Conservation (phyloP, 1,140 invertebrate genomes). For the Cydia pomonella region DNA sequence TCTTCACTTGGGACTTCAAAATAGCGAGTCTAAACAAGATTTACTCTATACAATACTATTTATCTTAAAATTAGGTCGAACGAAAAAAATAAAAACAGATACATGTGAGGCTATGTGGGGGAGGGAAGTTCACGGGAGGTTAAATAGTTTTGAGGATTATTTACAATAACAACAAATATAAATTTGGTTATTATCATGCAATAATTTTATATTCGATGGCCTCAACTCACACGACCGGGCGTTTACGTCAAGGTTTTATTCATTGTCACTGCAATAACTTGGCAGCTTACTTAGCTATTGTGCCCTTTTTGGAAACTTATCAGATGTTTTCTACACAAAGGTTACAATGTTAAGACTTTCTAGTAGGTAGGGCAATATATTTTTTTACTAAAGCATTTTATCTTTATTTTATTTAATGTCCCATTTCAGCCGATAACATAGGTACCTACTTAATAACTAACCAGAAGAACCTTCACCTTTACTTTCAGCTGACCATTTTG, state of each 20-base stretch:
- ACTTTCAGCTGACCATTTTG: not conserved
- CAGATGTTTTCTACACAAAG: not conserved
- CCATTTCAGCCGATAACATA: constrained; percentile 1
- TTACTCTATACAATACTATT: too few relatives aligned
- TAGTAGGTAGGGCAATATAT: not conserved
- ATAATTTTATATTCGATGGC: not conserved
- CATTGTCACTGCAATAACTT: not conserved
- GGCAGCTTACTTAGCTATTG: constrained; percentile 10
- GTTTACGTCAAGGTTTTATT: not conserved
- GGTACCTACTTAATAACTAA: not conserved
- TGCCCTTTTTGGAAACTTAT: not conserved
- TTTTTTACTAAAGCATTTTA: too few relatives aligned
- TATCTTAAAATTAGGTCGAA: too few relatives aligned
- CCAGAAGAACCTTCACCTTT: too few relatives aligned
- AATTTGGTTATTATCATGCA: not conserved
- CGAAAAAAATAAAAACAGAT: too few relatives aligned
- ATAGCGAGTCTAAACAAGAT: too few relatives aligned
- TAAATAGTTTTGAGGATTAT: not conserved
- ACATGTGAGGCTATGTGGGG: too few relatives aligned
- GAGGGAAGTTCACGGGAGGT: too few relatives aligned
- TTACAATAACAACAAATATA: not conserved
- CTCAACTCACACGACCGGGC: not conserved
- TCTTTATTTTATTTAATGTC: not conserved
- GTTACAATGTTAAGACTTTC: not conserved
- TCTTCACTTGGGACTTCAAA: too few relatives aligned